Evolutionary conservation across 92 coral and sea anemone species (phyloP).

Genomic region (Actinostola sp.): DNA sequence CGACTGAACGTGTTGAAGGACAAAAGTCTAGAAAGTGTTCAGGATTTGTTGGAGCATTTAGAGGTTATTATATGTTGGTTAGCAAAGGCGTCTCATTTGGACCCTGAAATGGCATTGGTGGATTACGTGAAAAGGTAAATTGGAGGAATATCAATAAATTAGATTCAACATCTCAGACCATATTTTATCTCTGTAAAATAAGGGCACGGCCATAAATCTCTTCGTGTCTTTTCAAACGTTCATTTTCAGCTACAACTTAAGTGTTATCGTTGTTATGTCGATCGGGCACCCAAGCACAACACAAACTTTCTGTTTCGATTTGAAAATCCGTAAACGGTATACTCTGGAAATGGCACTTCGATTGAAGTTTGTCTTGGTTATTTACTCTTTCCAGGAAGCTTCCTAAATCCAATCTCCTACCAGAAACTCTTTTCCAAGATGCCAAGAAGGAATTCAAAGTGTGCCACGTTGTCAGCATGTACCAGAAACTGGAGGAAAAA

Average conservation of each 20-base stretch:
- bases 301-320: no score
- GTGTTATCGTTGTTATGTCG: no score
- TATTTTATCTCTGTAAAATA: no score
- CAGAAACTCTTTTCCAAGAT: constrained; percentile 61
- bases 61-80: constrained; percentile 68
- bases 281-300: no score
- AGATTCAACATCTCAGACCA: neutral
- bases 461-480: constrained; percentile 62
- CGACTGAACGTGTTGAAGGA: constrained; percentile 55
- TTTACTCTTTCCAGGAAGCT: constrained; percentile 33
- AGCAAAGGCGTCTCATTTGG: constrained; percentile 35
- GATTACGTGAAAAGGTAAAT: constrained; percentile 60
- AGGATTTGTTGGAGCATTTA: constrained; percentile 60
- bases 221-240: no score
- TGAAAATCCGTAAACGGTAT: neutral
- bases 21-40: constrained; percentile 49
- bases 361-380: no score
- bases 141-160: neutral
- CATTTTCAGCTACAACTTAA: no score
- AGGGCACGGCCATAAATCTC: no score
- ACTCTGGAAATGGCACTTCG: neutral
- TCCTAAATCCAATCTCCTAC: constrained; percentile 58
- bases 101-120: constrained; percentile 41
- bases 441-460: constrained; percentile 58
- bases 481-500: constrained; percentile 71